These are phyloP conservation scores for Styela clava DNA, from an alignment of 23 tunicate genomes.

Conservation along the genomic window DNA sequence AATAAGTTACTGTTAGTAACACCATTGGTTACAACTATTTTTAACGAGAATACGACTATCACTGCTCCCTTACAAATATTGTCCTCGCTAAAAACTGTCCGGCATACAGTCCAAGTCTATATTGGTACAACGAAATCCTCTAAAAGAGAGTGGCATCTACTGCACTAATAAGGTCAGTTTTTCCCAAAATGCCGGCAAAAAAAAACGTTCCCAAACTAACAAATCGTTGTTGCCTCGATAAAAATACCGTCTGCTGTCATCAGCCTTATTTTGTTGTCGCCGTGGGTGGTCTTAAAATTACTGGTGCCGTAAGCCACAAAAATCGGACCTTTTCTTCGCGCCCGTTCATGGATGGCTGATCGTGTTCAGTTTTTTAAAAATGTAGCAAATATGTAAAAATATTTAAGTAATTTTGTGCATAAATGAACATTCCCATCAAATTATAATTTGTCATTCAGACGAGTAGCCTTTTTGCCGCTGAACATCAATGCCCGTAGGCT, in stretches of 20 bases:
- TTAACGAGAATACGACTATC: no score
- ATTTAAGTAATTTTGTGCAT: neutral
- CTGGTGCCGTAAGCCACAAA: slow-evolving; percentile 2
- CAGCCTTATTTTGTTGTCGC: neutral
- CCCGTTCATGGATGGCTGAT: neutral
- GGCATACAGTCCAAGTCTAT: no score
- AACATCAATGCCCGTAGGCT: neutral
- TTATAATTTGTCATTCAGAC: neutral
- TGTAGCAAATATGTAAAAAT: neutral
- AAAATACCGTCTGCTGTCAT: neutral
- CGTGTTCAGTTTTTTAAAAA: neutral
- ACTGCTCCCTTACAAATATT: no score
- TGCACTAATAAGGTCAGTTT: neutral
- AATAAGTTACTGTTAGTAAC: no score
- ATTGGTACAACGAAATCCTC: no score
- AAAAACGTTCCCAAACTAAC: no score
- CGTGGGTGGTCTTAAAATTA: neutral
- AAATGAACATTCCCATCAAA: neutral
- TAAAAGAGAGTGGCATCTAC: no score
- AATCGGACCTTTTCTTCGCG: neutral
- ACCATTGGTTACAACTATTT: no score
- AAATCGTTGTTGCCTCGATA: neutral
- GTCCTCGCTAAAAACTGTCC: no score
- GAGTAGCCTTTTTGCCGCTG: neutral
- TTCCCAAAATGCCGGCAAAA: neutral